phyloP scores from a whole-genome alignment of 2,888 invertebrate genomes.

The Thumatha senex region DNA sequence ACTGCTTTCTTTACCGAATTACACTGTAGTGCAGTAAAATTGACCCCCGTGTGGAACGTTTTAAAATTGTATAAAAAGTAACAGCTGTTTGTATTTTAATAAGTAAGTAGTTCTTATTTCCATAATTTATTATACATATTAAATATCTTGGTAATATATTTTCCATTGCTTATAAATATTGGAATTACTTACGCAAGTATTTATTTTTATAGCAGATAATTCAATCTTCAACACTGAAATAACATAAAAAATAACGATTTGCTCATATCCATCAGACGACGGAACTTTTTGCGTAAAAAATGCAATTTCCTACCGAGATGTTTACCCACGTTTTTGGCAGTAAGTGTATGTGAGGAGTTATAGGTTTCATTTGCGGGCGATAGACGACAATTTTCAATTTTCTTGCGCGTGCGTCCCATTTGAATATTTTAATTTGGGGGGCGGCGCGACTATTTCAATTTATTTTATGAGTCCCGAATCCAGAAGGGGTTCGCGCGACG shows the following conservation, averaged over 20 bases:
- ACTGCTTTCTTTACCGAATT: constrained; percentile 60
- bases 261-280: constrained; percentile 26
- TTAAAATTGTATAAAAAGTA: constrained; percentile 21
- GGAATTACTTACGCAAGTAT: background rate
- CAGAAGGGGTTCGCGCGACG: constrained; percentile 78
- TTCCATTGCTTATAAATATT: background rate
- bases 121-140: background rate
- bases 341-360: constrained; percentile 76
- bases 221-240: background rate
- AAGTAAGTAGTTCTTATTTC: background rate
- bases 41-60: constrained; percentile 7
- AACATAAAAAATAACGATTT: constrained; percentile 5
- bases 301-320: constrained; percentile 35
- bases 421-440: constrained; percentile 84
- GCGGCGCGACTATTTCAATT: constrained; percentile 84
- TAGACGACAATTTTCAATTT: constrained; percentile 84
- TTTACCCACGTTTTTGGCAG: constrained; percentile 47
- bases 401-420: constrained; percentile 84
- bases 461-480: constrained; percentile 80
- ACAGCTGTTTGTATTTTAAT: constrained; percentile 14
- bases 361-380: constrained; percentile 84
- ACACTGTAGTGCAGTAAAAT: constrained; percentile 58
- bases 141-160: background rate
- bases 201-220: background rate
- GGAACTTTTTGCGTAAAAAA: constrained; percentile 25